Percentiles rank a stretch among this genome's conserved stretches.
Conservation (phyloP, 2,113 vertebrate genomes). For the Miniopterus natalensis region DNA sequence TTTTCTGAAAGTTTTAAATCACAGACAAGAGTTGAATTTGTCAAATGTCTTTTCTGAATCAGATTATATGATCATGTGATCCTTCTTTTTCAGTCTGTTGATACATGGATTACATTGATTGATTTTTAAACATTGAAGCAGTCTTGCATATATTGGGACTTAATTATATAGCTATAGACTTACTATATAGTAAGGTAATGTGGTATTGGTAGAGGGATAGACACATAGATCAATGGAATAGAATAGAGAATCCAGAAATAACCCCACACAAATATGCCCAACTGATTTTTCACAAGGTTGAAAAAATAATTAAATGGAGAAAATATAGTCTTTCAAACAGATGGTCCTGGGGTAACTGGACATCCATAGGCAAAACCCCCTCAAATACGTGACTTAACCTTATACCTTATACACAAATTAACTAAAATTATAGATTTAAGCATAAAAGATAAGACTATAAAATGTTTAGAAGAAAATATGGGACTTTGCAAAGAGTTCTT, state of each 20-base stretch:
- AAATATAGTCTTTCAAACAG: neutral
- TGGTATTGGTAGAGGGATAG: neutral
- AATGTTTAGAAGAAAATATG: constrained; percentile 17
- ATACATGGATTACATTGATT: neutral
- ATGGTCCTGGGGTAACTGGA: neutral
- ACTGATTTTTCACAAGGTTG: constrained; percentile 19
- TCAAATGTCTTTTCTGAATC: neutral
- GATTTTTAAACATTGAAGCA: neutral
- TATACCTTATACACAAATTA: neutral
- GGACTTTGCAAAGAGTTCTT: neutral
- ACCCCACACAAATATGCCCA: neutral
- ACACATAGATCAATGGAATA: neutral
- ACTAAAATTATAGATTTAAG: constrained; percentile 44
- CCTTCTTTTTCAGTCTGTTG: neutral
- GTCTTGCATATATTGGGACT: neutral
- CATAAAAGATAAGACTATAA: constrained; percentile 7
- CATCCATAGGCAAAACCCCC: neutral
- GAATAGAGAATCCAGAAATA: neutral
- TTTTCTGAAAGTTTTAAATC: neutral
- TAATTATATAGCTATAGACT: neutral
- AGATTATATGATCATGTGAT: neutral
- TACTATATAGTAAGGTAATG: neutral
- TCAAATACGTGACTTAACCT: neutral
- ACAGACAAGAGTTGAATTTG: neutral
- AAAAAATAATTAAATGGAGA: neutral